A percentile compares a stretch with the other conserved stretches of the same genome.
phyloP scores from a whole-genome alignment of 2,888 invertebrate genomes.

The Alloplasta piceator region DNA sequence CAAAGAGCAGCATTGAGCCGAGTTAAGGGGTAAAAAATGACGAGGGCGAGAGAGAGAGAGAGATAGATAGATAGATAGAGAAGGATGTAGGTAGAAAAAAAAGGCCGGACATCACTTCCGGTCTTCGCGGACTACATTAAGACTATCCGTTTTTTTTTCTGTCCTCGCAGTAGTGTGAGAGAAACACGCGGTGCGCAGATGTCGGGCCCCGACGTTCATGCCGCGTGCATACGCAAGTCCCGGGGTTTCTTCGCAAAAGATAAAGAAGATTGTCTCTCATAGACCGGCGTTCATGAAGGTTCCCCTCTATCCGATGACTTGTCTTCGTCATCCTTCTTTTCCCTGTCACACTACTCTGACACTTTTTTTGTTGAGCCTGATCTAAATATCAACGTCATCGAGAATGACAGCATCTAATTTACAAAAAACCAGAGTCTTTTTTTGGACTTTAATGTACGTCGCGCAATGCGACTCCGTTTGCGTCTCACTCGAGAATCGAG shows the following conservation, averaged over 20 bases:
- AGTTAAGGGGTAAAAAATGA: conserved; percentile 43
- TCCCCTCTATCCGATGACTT: conserved; percentile 8
- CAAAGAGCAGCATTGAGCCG: conserved; percentile 43
- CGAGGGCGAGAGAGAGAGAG: conserved; percentile 22
- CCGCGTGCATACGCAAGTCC: conserved; percentile 43
- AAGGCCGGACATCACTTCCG: conserved; percentile 55
- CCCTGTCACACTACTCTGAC: background rate
- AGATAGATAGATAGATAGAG: conserved; percentile 19
- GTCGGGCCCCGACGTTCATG: conserved; percentile 52
- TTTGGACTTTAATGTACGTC: background rate
- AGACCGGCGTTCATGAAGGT: conserved; percentile 32
- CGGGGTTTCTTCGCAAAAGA: conserved; percentile 25
- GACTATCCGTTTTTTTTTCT: conserved; percentile 50
- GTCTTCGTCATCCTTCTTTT: background rate
- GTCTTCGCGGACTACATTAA: conserved; percentile 49
- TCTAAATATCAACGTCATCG: conserved; percentile 19
- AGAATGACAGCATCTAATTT: background rate
- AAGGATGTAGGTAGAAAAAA: conserved; percentile 1
- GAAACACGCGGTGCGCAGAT: conserved; percentile 67
- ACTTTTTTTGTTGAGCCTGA: conserved; percentile 8
- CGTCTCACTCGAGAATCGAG: background rate
- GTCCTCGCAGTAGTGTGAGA: conserved; percentile 21
- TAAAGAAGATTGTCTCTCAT: background rate
- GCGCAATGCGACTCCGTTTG: background rate
- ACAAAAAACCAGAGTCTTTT: conserved; percentile 12